Conservation (phyloP, 1,140 invertebrate species). For the Pentalonia nigronervosa region DNA sequence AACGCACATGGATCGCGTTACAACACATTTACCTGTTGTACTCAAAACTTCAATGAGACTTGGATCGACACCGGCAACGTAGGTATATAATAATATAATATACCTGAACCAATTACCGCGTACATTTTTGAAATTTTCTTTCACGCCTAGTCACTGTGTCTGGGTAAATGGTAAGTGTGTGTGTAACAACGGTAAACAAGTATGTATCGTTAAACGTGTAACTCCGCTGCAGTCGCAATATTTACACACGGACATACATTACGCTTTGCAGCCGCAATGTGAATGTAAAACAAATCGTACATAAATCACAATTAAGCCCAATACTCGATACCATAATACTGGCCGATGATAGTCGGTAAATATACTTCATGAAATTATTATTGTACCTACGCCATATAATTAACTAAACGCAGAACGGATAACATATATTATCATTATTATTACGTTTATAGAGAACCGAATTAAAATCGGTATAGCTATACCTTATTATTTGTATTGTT, state of each 20-base stretch:
- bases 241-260: constrained; percentile 41
- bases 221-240: constrained; percentile 27
- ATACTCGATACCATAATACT: background rate
- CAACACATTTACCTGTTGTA: background rate
- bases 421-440: background rate
- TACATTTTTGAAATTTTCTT: constrained; percentile 35
- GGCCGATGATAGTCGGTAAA: background rate
- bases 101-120: background rate
- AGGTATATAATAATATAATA: no score
- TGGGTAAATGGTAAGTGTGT: background rate
- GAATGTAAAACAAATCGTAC: constrained; percentile 30
- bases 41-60: background rate
- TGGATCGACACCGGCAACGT: background rate
- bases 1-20: background rate
- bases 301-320: constrained; percentile 47
- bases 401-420: background rate
- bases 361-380: background rate
- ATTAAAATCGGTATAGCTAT: background rate
- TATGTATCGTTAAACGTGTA: constrained; percentile 43
- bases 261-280: background rate
- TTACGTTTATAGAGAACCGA: background rate
- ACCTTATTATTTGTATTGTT: background rate
- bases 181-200: constrained; percentile 39
- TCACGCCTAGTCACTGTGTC: background rate
- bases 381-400: background rate